Evolutionary conservation across 1,140 invertebrate genomes (phyloP).

Genomic region (Lepidurus couesii): DNA sequence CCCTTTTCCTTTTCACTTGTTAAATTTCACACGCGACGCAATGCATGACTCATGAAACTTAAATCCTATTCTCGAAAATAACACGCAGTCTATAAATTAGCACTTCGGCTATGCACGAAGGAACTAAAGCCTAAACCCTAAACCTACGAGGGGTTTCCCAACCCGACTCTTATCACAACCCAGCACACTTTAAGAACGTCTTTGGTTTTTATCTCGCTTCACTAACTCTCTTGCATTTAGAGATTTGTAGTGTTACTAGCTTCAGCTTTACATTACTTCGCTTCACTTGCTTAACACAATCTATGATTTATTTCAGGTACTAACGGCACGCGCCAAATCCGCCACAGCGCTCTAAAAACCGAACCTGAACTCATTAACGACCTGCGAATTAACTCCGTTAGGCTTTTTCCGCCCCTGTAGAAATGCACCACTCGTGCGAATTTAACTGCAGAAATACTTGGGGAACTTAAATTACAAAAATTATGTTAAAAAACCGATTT

Average conservation of each 20-base stretch:
- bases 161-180: background rate
- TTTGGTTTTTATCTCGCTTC: background rate
- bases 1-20: background rate
- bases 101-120: background rate
- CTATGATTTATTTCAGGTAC: background rate
- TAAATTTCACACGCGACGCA: background rate
- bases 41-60: background rate
- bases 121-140: background rate
- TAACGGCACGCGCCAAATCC: too few species aligned
- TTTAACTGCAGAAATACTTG: too few species aligned
- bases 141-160: background rate
- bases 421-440: too few species aligned
- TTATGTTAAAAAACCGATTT: too few species aligned
- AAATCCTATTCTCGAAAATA: background rate
- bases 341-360: too few species aligned
- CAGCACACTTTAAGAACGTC: background rate
- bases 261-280: background rate
- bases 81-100: background rate
- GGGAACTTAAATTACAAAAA: too few species aligned
- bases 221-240: conserved; percentile 3
- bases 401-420: too few species aligned
- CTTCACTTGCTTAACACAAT: background rate
- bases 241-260: background rate
- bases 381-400: too few species aligned
- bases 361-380: too few species aligned